Conservation (phyloP, 2,113 vertebrate genomes). For the Epinephelus fuscoguttatus region DNA sequence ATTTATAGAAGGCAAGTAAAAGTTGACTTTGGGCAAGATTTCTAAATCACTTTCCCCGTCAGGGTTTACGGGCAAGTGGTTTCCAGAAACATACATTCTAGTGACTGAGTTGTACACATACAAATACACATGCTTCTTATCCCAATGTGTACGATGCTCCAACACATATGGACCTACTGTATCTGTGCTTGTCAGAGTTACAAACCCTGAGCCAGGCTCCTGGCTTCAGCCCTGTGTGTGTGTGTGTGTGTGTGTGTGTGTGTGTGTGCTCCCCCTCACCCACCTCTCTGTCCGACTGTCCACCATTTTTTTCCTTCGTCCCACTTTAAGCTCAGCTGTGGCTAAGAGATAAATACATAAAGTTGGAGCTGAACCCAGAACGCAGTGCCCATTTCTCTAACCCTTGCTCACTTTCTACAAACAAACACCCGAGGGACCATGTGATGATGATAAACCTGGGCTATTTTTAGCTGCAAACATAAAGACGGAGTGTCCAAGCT, state of each 20-base stretch:
- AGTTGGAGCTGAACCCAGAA: conserved; percentile 39
- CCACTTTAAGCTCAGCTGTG: conserved; percentile 55
- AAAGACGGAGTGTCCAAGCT: conserved; percentile 50
- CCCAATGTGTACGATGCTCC: background rate
- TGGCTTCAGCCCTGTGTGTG: conserved; percentile 11
- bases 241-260: too few relatives aligned
- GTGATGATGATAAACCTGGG: conserved; percentile 55
- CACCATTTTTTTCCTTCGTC: background rate
- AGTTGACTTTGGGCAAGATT: too few relatives aligned
- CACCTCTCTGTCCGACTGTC: conserved; percentile 27
- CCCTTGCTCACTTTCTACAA: conserved; percentile 29
- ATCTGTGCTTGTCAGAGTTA: conserved; percentile 48
- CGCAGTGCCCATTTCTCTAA: conserved; percentile 28
- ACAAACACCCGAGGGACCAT: conserved; percentile 33
- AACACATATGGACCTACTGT: conserved; percentile 22
- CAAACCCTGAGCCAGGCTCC: conserved; percentile 18
- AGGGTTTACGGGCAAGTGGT: too few relatives aligned
- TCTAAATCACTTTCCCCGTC: too few relatives aligned
- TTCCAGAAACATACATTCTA: too few relatives aligned
- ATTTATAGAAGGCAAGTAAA: too few relatives aligned
- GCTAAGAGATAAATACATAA: conserved; percentile 62
- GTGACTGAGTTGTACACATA: background rate
- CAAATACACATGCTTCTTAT: conserved; percentile 12
- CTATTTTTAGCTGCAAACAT: conserved; percentile 74
- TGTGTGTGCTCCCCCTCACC: conserved; percentile 6